phyloP scores from a whole-genome alignment of 2,888 invertebrate genomes.

The Hermaeophaga mercurialis region DNA sequence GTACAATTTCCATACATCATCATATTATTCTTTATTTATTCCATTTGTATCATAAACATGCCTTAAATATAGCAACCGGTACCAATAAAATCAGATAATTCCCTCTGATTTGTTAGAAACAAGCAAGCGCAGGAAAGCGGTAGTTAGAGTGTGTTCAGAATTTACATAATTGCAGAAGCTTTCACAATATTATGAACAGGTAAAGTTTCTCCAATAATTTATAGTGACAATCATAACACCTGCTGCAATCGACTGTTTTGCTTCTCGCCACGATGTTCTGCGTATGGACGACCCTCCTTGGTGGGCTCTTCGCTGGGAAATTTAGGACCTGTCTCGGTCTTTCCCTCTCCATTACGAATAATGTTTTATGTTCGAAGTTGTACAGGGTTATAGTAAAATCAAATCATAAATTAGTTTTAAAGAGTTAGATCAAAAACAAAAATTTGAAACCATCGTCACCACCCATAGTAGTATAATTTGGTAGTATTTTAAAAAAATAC shows the following conservation, averaged over 20 bases:
- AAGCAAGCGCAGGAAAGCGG: constrained; percentile 32
- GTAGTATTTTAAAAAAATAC: no score
- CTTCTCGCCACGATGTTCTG: constrained; percentile 41
- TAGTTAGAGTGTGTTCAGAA: constrained; percentile 42
- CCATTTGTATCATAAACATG: neutral
- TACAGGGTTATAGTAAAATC: neutral
- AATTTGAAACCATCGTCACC: no score
- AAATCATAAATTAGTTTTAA: no score
- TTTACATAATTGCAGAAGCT: constrained; percentile 53
- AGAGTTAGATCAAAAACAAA: no score
- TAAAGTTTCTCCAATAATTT: constrained; percentile 57
- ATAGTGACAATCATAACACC: constrained; percentile 58
- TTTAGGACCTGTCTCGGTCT: constrained; percentile 40
- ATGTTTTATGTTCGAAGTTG: constrained; percentile 9
- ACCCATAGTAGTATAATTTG: no score
- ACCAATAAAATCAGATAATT: constrained; percentile 15
- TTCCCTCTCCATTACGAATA: constrained; percentile 22
- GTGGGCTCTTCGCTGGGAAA: constrained; percentile 25
- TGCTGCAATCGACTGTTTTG: constrained; percentile 55
- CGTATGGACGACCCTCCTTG: neutral
- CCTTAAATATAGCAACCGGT: neutral
- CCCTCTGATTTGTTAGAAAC: constrained; percentile 41
- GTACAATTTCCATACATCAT: no score
- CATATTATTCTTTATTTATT: neutral
- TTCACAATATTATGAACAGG: constrained; percentile 55